Evolutionary conservation across 1,140 invertebrate genomes (phyloP), one percentile per base, ranked within the genome.

Genomic region (Pararge aegeria): DNA sequence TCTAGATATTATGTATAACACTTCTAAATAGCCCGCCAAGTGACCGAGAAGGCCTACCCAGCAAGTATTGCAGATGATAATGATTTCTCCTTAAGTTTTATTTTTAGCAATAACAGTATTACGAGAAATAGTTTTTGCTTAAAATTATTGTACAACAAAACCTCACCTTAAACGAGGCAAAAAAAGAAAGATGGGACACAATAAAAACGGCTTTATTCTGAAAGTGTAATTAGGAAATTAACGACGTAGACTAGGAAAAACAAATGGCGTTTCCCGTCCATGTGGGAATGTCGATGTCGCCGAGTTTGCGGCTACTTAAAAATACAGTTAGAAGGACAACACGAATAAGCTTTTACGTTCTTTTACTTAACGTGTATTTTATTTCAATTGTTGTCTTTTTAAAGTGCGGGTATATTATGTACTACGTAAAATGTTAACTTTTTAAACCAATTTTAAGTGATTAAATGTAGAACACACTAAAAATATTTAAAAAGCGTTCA

Each of bases 141-240:
- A 15, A 37, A 40, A 21, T 48, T 48, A 27, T 21, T 1, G 42
- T 2, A 18, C 13, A 46, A 46, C 9, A 46, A 46, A 46, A 46
- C 4, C 10, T 21, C 42, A 46, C 42, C 42, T 16, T 53, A 19
- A 60, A 53, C 38, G 56, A 38, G 5, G 19, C 13, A 40, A 46
- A 52, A 53, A 40, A 50, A 46, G 52, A 24, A 64, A 71, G 72
- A 59, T 61, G 63, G 64, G 65, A 70, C 64, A 53, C 55, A 69
- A 83, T 72, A 79, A 87, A 87, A 87, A 87, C 74, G 68, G 65
- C 68, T 77, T 87, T 80, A 83, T 83, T 84, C 78, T 73, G 69
- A 72, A 80, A 80, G 75, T 86, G 81, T 86, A 88, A 86, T 88
- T 84, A 84, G 81, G 75, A 86, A 88, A 88, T 88, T 86, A 88